Base-by-base conservation (phyloP, 2,888 invertebrate genomes). In the Synanthedon tipuliformis region DNA sequence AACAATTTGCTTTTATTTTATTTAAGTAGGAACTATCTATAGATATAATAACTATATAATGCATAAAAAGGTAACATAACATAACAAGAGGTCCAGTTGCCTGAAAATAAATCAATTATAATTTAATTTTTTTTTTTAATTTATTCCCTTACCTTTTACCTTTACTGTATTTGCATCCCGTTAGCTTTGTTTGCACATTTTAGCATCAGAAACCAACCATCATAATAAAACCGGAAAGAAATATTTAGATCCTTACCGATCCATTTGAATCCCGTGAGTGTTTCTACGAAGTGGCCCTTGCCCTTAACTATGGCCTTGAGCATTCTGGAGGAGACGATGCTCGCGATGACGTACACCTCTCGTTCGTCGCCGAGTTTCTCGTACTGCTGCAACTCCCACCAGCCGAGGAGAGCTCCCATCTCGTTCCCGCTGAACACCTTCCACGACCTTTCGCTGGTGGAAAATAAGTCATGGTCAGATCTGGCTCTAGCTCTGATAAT, bases 241-340 rank as follows among this genome's bases (percentile, higher is more conserved):
- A 34, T 34, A n/a, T n/a, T n/a, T n/a, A 1, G 7, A 34, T 3
- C 5, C 76, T 74, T 58, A 84, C 96, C 99, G 95, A 99, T 98
- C 98, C 98, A 99, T 72, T 99, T 99, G 75, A 99, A 99, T 0
- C 99, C 99, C 0, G 99, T 99, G 52, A 99, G 88, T 0, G 99
- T 99, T 83, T 99, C 98, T 58, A 89, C 78, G 59, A 91, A 91
- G 62, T 92, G 89, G 54, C 95, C 97, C 69, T 95, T 94, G 1
- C 88, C 89, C 50, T 89, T 85, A 0, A 94, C 92, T 73, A 99
- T 94, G 0, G 96, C 91, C 34, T 90, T 84, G 50, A 99, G 84
- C 74, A 99, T 95, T 86, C 97, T 98, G 13, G 98, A 98, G 58
- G 98, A 99, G 41, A 99, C 99, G 1, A 98, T 95, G 68, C 98